Conservation (phyloP, 2,888 invertebrate genomes). For the Nineta flava region DNA sequence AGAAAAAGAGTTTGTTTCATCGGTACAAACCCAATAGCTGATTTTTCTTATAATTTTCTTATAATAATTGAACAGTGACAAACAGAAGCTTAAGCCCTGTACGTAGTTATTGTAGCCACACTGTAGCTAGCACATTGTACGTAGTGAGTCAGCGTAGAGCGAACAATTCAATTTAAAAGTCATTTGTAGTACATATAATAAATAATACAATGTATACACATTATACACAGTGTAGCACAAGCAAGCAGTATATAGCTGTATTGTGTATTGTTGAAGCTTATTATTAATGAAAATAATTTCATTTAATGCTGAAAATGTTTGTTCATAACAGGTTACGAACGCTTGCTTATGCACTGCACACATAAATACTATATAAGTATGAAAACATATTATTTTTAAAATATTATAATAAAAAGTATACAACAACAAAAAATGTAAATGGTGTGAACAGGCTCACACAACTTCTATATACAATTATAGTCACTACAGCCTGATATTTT, state of each 20-base stretch:
- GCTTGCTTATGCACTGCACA: no score
- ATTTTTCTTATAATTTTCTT: no score
- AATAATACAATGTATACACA: no score
- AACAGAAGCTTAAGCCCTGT: no score
- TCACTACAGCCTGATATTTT: no score
- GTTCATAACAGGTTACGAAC: not conserved
- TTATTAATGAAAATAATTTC: constrained; percentile 32
- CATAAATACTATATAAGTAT: not conserved
- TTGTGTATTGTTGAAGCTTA: constrained; percentile 28
- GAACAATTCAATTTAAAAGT: constrained; percentile 51
- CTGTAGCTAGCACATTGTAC: no score
- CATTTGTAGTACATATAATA: constrained; percentile 36
- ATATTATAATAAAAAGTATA: not conserved
- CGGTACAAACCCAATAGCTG: no score
- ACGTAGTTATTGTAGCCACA: no score
- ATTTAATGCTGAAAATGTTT: constrained; percentile 25
- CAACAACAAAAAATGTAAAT: not conserved
- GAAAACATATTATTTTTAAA: constrained; percentile 1
- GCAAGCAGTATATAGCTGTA: constrained; percentile 14
- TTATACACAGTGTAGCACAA: not conserved
- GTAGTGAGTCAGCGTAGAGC: constrained; percentile 20
- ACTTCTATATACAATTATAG: no score
- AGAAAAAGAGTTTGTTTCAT: no score
- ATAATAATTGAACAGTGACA: no score
- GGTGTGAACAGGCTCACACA: no score